A percentile compares a stretch with the other conserved stretches of the same genome.
Conservation (phyloP, 2,888 invertebrate genomes). For the Hydrotaea diabolus region DNA sequence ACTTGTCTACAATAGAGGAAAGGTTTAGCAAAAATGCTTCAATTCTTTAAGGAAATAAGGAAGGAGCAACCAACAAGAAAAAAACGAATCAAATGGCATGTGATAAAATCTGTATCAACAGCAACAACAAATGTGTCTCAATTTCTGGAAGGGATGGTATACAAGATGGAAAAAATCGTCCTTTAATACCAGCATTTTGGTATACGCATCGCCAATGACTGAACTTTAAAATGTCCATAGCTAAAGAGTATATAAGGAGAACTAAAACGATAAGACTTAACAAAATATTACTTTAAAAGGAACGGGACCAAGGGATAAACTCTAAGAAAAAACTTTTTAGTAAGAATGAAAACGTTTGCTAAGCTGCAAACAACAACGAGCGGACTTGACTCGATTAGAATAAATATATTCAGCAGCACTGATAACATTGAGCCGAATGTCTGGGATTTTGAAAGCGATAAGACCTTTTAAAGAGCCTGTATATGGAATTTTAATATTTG, state of each 20-base stretch:
- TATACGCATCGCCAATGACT: not conserved
- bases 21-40: not conserved
- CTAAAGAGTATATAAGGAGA: not conserved
- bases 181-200: not conserved
- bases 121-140: not conserved
- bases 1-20: slow-evolving; percentile 17
- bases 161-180: not conserved
- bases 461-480: too few relatives aligned
- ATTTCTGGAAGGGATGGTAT: not conserved
- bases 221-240: not conserved
- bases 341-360: not conserved
- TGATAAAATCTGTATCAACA: slow-evolving; percentile 18
- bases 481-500: too few relatives aligned
- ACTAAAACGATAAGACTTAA: not conserved
- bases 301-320: not conserved
- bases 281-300: not conserved
- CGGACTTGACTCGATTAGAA: too few relatives aligned
- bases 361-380: not conserved
- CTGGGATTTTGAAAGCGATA: too few relatives aligned
- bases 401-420: too few relatives aligned
- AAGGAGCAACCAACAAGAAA: not conserved
- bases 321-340: not conserved
- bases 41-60: slow-evolving; percentile 12
- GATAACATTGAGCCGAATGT: too few relatives aligned
- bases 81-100: slow-evolving; percentile 22